Evolutionary conservation across 2,888 invertebrate species (phyloP).

Genomic region (Chesias legatella): DNA sequence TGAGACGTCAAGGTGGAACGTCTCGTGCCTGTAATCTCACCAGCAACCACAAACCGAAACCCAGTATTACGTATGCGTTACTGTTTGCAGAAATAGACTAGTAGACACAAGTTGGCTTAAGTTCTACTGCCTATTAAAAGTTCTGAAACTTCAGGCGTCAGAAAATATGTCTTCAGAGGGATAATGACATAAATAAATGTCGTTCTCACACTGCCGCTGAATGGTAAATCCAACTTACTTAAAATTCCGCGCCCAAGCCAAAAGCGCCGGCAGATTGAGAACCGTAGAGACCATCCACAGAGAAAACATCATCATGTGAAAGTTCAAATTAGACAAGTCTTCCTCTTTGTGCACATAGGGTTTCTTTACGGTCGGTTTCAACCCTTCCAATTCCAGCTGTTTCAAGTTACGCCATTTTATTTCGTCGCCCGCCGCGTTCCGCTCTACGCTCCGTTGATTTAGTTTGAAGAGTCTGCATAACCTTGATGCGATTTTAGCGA

Average conservation of each 20-base stretch:
- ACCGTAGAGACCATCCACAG: slow-evolving; percentile 83
- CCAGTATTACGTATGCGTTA: too few species aligned
- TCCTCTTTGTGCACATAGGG: slow-evolving; percentile 35
- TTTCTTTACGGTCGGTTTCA: slow-evolving; percentile 19
- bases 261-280: slow-evolving; percentile 85
- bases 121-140: too few species aligned
- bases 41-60: too few species aligned
- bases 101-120: too few species aligned
- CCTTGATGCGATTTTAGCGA: slow-evolving; percentile 61
- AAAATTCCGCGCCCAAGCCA: slow-evolving; percentile 91
- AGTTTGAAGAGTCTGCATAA: slow-evolving; percentile 46
- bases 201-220: too few species aligned
- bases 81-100: too few species aligned
- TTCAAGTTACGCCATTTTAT: slow-evolving; percentile 25
- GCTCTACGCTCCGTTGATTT: slow-evolving; percentile 8
- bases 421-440: slow-evolving; percentile 19
- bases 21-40: too few species aligned
- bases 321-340: slow-evolving; percentile 80
- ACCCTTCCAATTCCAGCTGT: slow-evolving; percentile 24
- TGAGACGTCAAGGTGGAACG: too few species aligned
- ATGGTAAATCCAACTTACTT: slow-evolving; percentile 82
- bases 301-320: slow-evolving; percentile 86
- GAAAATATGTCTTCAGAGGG: too few species aligned
- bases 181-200: too few species aligned
- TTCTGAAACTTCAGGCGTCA: too few species aligned